phyloP scores from a whole-genome alignment of 2,113 vertebrate genomes.

The Mobula hypostoma region DNA sequence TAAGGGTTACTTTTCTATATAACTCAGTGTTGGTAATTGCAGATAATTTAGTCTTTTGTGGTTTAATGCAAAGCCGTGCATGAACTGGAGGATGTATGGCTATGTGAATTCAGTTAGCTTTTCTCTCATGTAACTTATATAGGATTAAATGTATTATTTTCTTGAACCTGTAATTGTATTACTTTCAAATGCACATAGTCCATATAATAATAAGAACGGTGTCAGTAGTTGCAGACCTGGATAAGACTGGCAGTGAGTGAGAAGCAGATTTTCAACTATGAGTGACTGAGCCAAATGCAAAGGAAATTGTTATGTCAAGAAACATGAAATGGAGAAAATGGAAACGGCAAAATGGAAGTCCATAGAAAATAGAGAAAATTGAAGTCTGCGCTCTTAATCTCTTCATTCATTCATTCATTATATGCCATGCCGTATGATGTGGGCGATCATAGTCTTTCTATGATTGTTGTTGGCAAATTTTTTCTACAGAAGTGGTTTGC shows the following conservation, averaged over 20 bases:
- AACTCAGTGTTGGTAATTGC: neutral
- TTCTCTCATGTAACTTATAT: neutral
- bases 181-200: neutral
- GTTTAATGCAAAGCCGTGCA: neutral
- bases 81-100: neutral
- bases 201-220: neutral
- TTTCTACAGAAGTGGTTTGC: no score
- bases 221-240: neutral
- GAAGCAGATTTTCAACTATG: neutral
- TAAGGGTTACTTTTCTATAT: neutral
- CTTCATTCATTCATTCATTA: no score
- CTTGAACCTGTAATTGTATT: neutral
- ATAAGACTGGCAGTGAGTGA: neutral
- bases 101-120: neutral
- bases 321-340: neutral
- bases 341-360: neutral
- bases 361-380: neutral
- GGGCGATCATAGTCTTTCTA: no score
- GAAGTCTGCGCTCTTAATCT: neutral
- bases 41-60: neutral
- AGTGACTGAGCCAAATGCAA: neutral
- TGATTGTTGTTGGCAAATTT: no score
- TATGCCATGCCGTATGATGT: no score
- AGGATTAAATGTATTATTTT: neutral
- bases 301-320: neutral